A percentile compares a stretch with the other conserved stretches of the same genome.
These are phyloP conservation scores for Meriones psammophilus DNA, from an alignment of 2,797 vertebrate species.

Conservation along the genomic window DNA sequence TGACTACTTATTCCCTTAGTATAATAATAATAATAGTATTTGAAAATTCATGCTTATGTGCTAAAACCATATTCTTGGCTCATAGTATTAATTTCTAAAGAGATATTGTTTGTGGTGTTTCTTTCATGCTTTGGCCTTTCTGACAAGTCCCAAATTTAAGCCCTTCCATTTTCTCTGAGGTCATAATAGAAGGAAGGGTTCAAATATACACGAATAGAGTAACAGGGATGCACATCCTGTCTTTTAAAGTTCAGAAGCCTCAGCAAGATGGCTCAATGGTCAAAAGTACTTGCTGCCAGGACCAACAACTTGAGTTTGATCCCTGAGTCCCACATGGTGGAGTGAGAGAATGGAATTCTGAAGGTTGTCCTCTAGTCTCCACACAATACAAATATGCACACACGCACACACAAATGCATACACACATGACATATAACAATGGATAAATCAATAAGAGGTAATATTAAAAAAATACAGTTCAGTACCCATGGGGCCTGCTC, in stretches of 20 bases:
- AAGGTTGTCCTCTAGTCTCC: not conserved
- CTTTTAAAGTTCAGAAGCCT: conserved; percentile 14
- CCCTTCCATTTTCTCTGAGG: not conserved
- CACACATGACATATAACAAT: not conserved
- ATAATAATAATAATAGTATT: conserved; percentile 31
- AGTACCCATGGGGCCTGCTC: not conserved
- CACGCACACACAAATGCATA: too few relatives aligned
- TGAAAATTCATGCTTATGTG: conserved; percentile 39
- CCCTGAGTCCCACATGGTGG: not conserved
- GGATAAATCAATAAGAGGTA: not conserved
- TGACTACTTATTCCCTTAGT: conserved; percentile 19
- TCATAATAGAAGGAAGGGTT: not conserved
- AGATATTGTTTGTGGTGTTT: conserved; percentile 15
- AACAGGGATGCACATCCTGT: not conserved
- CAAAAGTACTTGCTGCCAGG: not conserved
- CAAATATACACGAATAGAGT: not conserved
- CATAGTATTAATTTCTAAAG: not conserved
- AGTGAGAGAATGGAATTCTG: not conserved
- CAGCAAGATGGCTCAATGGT: not conserved
- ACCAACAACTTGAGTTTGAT: not conserved
- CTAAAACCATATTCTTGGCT: conserved; percentile 38
- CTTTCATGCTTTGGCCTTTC: not conserved
- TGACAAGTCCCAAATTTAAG: conserved; percentile 3
- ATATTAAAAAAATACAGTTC: not conserved
- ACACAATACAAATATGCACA: not conserved